Evolutionary conservation across 2,113 vertebrate genomes (phyloP).

Genomic region (Callionymus lyra): DNA sequence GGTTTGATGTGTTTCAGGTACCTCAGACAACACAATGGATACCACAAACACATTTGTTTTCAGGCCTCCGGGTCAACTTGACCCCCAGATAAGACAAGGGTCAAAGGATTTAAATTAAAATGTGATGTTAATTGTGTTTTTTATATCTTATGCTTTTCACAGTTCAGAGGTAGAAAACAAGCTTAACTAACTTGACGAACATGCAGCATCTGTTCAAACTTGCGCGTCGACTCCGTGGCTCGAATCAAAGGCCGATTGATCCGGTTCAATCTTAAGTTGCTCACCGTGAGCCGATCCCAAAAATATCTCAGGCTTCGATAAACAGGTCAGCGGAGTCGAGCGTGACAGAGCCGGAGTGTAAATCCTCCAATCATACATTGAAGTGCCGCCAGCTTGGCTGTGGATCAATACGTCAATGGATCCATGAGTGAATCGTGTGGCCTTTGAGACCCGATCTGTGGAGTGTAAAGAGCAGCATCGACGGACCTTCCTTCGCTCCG

Average conservation of each 20-base stretch:
- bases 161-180: no score
- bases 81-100: no score
- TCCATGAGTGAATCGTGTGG: constrained; percentile 25
- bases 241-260: constrained; percentile 20
- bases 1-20: no score
- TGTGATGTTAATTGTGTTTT: no score
- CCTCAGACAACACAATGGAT: no score
- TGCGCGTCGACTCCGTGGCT: constrained; percentile 4
- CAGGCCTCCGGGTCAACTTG: no score
- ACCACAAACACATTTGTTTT: no score
- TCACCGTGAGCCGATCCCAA: constrained; percentile 20
- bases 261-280: constrained; percentile 33
- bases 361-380: constrained; percentile 39
- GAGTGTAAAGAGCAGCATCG: constrained; percentile 1
- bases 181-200: no score
- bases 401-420: constrained; percentile 47
- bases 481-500: neutral
- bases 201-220: no score
- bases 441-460: constrained; percentile 11
- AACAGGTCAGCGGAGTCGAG: constrained; percentile 51
- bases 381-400: constrained; percentile 15
- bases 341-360: constrained; percentile 45
- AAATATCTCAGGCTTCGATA: constrained; percentile 54
- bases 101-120: no score
- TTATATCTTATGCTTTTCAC: no score